A percentile compares a stretch with the other conserved stretches of the same genome.
phyloP scores from a whole-genome alignment of 2,113 vertebrate genomes.

The Bufo gargarizans region DNA sequence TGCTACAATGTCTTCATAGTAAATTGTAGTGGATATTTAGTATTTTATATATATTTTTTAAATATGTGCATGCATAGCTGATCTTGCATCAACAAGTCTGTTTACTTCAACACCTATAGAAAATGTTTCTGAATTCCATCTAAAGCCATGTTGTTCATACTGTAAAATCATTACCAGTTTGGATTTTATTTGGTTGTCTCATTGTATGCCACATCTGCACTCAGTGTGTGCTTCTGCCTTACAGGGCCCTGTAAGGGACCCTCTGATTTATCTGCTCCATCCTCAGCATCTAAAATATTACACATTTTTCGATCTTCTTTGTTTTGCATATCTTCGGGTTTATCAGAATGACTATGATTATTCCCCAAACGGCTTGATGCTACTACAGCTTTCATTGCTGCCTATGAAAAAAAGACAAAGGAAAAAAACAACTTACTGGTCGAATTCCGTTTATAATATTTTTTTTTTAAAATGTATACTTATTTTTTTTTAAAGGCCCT shows the following conservation, averaged over 20 bases:
- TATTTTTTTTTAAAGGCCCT: background rate
- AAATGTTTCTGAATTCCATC: no score
- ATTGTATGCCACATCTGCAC: background rate
- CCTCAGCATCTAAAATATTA: background rate
- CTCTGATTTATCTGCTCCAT: background rate
- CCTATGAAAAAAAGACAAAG: constrained; percentile 67
- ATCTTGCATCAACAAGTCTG: no score
- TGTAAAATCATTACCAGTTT: no score
- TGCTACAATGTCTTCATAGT: no score
- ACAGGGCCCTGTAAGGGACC: background rate
- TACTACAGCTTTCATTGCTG: constrained; percentile 86
- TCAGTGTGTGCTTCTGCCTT: background rate
- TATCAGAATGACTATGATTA: constrained; percentile 72
- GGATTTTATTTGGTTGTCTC: background rate
- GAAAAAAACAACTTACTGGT: no score
- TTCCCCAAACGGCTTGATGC: constrained; percentile 79
- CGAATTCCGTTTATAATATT: no score
- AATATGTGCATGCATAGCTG: no score
- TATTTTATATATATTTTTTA: no score
- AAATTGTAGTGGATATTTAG: no score
- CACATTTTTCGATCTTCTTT: background rate
- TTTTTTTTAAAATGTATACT: no score
- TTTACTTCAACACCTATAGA: no score
- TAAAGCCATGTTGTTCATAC: no score
- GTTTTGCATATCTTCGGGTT: constrained; percentile 72